Conservation (phyloP, 2,797 vertebrate species). For the Geotrypetes seraphini region DNA sequence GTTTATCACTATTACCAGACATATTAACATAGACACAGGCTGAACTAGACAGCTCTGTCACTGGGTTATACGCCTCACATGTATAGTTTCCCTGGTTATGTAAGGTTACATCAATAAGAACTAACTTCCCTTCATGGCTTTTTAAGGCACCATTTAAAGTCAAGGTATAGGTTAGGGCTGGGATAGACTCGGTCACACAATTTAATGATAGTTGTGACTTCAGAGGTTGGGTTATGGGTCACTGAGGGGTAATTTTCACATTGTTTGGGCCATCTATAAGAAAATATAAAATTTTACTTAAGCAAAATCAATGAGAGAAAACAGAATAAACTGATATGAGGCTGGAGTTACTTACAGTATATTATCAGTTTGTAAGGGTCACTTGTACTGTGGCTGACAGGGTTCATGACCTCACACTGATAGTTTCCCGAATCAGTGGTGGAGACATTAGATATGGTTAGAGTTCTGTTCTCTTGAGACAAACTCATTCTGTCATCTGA, state of each 20-base stretch:
- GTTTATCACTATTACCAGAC: too few relatives aligned
- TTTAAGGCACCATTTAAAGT: neutral
- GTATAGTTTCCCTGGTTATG: neutral
- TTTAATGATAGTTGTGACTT: neutral
- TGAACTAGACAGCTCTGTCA: accelerated
- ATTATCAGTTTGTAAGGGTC: neutral
- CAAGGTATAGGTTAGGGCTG: neutral
- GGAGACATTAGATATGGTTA: neutral
- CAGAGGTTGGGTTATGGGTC: neutral
- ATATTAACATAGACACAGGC: constrained; percentile 1
- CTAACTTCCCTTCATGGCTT: accelerated
- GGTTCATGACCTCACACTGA: neutral
- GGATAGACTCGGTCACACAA: neutral
- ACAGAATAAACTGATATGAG: neutral
- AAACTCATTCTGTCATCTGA: neutral
- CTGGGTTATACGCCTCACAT: constrained; percentile 4
- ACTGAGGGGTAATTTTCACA: neutral
- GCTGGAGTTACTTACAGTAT: neutral
- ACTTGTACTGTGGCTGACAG: neutral
- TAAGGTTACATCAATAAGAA: neutral
- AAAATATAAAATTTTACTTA: neutral
- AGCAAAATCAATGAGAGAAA: neutral
- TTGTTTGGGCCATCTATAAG: constrained; percentile 8
- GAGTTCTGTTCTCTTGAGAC: neutral
- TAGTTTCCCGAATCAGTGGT: neutral